Evolutionary conservation across 2,888 invertebrate species (phyloP).

Genomic region (Dioctria rufipes): DNA sequence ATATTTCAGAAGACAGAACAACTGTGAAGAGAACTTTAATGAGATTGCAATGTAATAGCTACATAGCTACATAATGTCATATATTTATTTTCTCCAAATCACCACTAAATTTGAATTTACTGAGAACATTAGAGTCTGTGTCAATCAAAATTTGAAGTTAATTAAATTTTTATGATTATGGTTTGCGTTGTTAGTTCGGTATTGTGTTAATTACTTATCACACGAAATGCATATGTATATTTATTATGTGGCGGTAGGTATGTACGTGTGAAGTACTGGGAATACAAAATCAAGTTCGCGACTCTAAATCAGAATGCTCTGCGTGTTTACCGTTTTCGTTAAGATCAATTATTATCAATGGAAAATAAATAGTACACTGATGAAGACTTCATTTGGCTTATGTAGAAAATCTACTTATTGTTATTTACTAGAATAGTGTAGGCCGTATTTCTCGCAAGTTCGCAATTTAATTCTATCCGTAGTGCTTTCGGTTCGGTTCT

Average conservation of each 20-base stretch:
- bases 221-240: neutral
- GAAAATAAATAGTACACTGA: slow-evolving; percentile 33
- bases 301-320: neutral
- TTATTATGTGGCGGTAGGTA: neutral
- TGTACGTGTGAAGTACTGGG: neutral
- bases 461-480: slow-evolving; percentile 15
- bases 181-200: neutral
- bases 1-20: no score
- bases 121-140: no score
- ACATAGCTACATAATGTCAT: no score
- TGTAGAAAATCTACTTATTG: no score
- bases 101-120: no score
- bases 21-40: no score
- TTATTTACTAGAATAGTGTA: no score
- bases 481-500: neutral
- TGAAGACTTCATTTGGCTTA: neutral
- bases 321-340: slow-evolving; percentile 32
- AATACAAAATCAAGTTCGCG: neutral
- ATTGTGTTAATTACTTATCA: neutral
- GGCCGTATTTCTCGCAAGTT: neutral
- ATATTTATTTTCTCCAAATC: no score
- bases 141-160: neutral
- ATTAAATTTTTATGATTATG: neutral
- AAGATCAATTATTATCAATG: slow-evolving; percentile 52
- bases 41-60: no score